These are phyloP conservation scores for Luffia ferchaultella DNA, from an alignment of 2,888 invertebrate genomes.

Conservation along the genomic window DNA sequence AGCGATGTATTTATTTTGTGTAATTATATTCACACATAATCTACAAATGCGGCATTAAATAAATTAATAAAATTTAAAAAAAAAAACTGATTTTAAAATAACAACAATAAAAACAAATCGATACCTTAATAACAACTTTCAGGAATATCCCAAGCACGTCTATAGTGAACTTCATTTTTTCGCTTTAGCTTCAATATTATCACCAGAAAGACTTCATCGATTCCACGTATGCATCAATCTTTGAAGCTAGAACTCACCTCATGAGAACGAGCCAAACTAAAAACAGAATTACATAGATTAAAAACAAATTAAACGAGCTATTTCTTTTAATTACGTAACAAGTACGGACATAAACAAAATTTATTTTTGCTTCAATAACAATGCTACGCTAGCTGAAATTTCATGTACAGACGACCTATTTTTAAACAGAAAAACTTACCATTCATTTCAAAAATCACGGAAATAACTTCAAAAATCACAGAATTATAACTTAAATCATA, in stretches of 20 bases:
- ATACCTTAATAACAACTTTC: slow-evolving; percentile 59
- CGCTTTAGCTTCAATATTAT: not conserved
- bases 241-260: not conserved
- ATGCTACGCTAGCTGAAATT: not conserved
- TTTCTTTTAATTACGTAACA: not conserved
- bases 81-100: not conserved
- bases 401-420: not conserved
- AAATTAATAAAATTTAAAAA: not conserved
- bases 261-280: not conserved
- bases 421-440: slow-evolving; percentile 2
- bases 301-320: not conserved
- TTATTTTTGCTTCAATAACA: not conserved
- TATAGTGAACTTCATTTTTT: slow-evolving; percentile 59
- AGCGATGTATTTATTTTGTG: not conserved
- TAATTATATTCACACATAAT: not conserved
- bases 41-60: not conserved
- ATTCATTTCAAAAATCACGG: slow-evolving; percentile 17
- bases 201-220: not conserved
- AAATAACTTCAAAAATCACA: slow-evolving; percentile 6
- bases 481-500: not conserved
- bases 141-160: slow-evolving; percentile 60
- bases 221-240: not conserved
- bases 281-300: not conserved
- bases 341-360: not conserved
- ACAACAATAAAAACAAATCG: not conserved